phyloP scores from a whole-genome alignment of 2,797 vertebrate genomes.

The Anniella stebbinsi region DNA sequence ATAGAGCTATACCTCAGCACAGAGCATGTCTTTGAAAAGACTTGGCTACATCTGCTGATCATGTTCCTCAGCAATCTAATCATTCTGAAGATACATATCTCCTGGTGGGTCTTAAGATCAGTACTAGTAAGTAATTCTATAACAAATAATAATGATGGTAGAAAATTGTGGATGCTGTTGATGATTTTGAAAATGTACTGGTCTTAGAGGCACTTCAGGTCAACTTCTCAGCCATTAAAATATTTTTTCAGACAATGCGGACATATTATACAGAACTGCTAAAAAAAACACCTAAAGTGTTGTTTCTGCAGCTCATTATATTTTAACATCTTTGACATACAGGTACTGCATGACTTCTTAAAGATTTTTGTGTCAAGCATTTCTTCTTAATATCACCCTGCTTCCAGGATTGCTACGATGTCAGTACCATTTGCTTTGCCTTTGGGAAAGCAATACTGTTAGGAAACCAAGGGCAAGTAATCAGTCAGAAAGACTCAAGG shows the following conservation, averaged over 20 bases:
- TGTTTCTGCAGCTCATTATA: background rate
- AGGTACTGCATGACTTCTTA: rapidly evolving
- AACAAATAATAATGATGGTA: background rate
- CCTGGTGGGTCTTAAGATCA: background rate
- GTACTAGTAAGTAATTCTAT: rapidly evolving
- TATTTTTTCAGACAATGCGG: constrained; percentile 1
- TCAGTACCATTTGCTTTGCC: background rate
- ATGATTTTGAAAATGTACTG: constrained; percentile 17
- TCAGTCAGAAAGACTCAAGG: background rate
- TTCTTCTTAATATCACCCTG: background rate
- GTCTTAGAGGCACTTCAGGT: background rate
- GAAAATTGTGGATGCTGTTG: background rate
- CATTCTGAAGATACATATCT: background rate
- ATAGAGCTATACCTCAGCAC: background rate
- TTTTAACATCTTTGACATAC: background rate
- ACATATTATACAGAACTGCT: constrained; percentile 12
- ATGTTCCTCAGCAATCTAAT: background rate
- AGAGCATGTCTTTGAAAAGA: background rate
- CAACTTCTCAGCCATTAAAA: background rate
- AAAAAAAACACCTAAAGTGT: background rate
- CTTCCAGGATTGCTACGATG: background rate
- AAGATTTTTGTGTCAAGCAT: constrained; percentile 18
- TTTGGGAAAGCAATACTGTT: constrained; percentile 25
- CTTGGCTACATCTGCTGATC: background rate
- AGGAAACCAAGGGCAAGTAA: constrained; percentile 25